Base-by-base conservation (phyloP, 2,113 vertebrate genomes). In the Amazona guildingii region DNA sequence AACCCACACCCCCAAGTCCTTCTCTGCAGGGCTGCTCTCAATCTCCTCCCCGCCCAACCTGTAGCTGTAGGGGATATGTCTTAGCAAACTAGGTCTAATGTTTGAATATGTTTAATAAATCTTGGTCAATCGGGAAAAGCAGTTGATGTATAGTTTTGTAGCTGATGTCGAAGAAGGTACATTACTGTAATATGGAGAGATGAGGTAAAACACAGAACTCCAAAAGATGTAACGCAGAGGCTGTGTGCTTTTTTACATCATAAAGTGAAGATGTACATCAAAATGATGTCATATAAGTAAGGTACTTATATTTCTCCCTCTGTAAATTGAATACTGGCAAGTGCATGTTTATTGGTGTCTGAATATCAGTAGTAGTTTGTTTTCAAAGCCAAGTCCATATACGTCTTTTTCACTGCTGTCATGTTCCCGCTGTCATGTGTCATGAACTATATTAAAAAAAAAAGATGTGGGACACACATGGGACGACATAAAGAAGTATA, bases 71-170 rank as follows among this genome's bases (percentile, higher is more conserved):
- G 9, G 9, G 17, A 29, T 61, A 17, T 48, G 14, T 33, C 44
- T 73, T 69, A 25, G 25, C 3, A 27, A 73, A 8, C 37, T 37
- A 73, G 12, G 24, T 67, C 29, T 63, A 55, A 54, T 51, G 12
- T 63, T 52, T 80, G 31, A 73, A 67, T 41, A 33, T 14, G 8
- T 62, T 91, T 66, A 92, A 78, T 74, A 89, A 61, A 92, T 62
- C 44, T 54, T 82, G 17, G 63, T 96, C 96, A 78, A 81, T 73
- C 35, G 25, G 59, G 68, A 82, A 93, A 95, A 94, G n/a, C 39
- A 55, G 20, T 69, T 79, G 44, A 44, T 72, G 17, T 52, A 51
- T 21, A 84, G 39, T 92, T 96, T 97, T 90, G 86, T 54, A n/a
- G 27, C 51, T 76, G 57, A 9, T 59, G 77, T 54, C 80, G 54